A percentile compares a stretch with the other conserved stretches of the same genome.
Evolutionary conservation across 2,113 vertebrate genomes (phyloP).

Genomic region (Scytalopus superciliaris): DNA sequence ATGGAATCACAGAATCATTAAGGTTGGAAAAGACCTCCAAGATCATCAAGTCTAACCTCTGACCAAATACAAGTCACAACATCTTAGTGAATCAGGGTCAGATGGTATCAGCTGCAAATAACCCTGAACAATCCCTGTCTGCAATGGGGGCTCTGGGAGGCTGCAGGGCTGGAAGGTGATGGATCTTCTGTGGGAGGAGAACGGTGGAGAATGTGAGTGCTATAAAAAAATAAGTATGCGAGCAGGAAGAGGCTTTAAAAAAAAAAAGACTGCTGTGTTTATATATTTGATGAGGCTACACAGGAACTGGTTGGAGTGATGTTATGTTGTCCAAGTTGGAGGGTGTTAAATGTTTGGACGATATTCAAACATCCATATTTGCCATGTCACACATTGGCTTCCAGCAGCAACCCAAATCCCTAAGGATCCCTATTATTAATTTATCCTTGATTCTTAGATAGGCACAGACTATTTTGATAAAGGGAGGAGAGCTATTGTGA

Average conservation of each 20-base stretch:
- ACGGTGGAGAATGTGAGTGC: neutral
- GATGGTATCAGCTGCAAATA: neutral
- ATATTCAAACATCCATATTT: neutral
- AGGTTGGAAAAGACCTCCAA: neutral
- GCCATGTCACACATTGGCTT: neutral
- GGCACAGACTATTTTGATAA: conserved; percentile 66
- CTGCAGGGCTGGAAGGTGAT: neutral
- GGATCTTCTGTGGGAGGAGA: neutral
- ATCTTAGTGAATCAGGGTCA: neutral
- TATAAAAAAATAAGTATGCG: neutral
- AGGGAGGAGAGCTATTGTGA: conserved; percentile 62
- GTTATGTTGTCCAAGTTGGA: neutral
- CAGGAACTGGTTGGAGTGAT: neutral
- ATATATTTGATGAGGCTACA: neutral
- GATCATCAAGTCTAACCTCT: neutral
- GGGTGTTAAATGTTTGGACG: conserved; percentile 46
- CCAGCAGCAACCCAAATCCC: neutral
- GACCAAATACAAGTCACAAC: neutral
- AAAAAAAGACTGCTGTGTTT: neutral
- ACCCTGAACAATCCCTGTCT: neutral
- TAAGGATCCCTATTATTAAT: conserved; percentile 20
- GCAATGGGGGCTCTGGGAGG: neutral
- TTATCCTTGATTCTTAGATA: conserved; percentile 52
- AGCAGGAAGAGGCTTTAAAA: neutral
- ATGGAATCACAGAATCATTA: neutral